Conservation (phyloP, 2,113 vertebrate genomes). For the Cisticola juncidis region DNA sequence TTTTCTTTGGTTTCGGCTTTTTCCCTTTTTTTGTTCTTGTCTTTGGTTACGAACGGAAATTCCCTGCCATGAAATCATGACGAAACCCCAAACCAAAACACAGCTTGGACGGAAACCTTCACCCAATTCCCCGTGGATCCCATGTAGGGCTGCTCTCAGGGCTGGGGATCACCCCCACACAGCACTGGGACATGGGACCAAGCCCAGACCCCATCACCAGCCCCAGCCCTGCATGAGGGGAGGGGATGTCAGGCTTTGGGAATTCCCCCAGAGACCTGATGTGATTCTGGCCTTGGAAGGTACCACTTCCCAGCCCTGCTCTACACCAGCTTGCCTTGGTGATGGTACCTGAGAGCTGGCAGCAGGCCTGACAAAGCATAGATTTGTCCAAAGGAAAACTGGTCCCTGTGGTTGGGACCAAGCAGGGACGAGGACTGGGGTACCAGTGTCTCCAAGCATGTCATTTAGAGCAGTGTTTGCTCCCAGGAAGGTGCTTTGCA, state of each 20-base stretch:
- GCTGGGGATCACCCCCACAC: not conserved
- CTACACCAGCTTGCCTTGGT: not conserved
- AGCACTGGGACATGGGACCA: fast-evolving
- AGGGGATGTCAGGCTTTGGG: not conserved
- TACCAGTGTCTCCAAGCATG: fast-evolving
- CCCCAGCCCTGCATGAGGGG: fast-evolving
- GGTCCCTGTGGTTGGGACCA: fast-evolving
- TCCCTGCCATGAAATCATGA: conserved; percentile 65
- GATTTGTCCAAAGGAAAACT: not conserved
- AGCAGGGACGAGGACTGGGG: fast-evolving
- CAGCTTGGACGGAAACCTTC: not conserved
- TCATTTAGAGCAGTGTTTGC: fast-evolving
- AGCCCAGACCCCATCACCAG: fast-evolving
- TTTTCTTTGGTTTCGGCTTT: not conserved
- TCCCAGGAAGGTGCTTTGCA: not conserved
- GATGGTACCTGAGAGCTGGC: fast-evolving
- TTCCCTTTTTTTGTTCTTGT: not conserved
- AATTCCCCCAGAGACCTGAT: fast-evolving
- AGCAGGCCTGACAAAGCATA: not conserved
- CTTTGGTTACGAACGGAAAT: conserved; percentile 58
- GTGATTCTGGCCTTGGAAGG: not conserved
- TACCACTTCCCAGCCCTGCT: not conserved
- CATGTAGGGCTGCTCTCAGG: not conserved
- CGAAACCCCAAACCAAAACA: conserved; percentile 60
- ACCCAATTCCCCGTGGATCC: not conserved